Percentiles rank a stretch among this genome's conserved stretches.
Conservation (phyloP, 2,888 invertebrate species). For the Melinopterus prodromus region DNA sequence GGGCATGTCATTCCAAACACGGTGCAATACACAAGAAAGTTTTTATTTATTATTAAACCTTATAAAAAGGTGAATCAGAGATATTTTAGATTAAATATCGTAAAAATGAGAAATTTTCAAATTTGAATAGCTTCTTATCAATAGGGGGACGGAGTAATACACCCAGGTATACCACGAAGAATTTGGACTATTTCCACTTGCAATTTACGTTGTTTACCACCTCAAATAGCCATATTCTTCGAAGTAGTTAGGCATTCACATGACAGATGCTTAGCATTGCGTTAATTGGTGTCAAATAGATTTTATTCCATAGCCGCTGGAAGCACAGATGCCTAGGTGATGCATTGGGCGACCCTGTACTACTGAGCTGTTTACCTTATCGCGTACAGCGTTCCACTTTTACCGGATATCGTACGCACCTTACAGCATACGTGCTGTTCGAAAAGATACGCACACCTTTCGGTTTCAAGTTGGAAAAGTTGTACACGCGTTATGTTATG, state of each 20-base stretch:
- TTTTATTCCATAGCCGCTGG: not conserved
- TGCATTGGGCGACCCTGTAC: slow-evolving; percentile 48
- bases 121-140: too few species aligned
- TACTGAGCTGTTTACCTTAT: slow-evolving; percentile 50
- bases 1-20: too few species aligned
- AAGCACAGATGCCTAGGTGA: slow-evolving; percentile 14
- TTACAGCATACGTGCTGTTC: slow-evolving; percentile 16
- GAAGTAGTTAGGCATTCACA: not conserved
- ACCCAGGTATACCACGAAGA: not conserved
- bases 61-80: too few species aligned
- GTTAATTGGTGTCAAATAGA: slow-evolving; percentile 4
- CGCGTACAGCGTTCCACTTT: slow-evolving; percentile 42
- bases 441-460: not conserved
- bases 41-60: too few species aligned
- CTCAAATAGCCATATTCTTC: not conserved
- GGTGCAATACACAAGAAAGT: too few species aligned
- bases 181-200: not conserved
- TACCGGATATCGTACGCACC: slow-evolving; percentile 45
- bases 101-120: too few species aligned
- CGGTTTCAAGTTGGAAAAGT: not conserved
- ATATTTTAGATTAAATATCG: too few species aligned
- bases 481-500: not conserved
- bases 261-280: not conserved
- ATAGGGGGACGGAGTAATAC: too few species aligned
- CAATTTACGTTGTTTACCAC: not conserved